Evolutionary conservation across 2,113 vertebrate genomes (phyloP).

Genomic region (human (Homo sapiens)): GRCh38 chr11:15824001-15824500

Average conservation of each 20-base stretch:
- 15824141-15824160: no score
- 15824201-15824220: neutral
- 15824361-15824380: neutral
- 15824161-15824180: neutral
- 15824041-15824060: rapidly evolving
- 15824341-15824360: neutral
- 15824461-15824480: constrained; percentile 10
- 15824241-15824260: neutral
- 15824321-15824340: neutral
- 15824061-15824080: neutral
- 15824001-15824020: neutral
- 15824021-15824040: neutral
- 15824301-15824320: neutral
- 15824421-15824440: neutral
- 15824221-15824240: neutral
- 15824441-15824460: neutral
- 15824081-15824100: neutral
- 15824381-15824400: neutral
- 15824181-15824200: neutral
- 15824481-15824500: neutral
- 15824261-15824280: constrained; percentile 39
- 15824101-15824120: neutral
- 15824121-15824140: neutral
- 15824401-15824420: neutral
- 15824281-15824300: neutral